phyloP scores from a whole-genome alignment of 2,888 invertebrate species.

The Drosophila nr. perissopoda region DNA sequence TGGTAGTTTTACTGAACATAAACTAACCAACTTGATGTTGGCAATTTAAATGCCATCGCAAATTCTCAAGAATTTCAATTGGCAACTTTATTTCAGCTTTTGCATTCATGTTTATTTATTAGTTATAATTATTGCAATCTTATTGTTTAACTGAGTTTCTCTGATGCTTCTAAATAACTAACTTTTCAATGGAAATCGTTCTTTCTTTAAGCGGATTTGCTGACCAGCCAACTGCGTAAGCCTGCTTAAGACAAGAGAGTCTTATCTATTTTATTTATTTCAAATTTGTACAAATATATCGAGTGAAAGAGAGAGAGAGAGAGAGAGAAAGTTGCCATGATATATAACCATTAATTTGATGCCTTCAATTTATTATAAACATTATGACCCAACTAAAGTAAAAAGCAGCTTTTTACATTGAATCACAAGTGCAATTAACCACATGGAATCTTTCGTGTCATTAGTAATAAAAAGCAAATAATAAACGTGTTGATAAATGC shows the following conservation, averaged over 20 bases:
- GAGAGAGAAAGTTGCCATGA: background rate
- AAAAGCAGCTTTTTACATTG: background rate
- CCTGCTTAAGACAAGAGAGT: background rate
- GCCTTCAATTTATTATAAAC: background rate
- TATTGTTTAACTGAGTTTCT: slow-evolving; percentile 7
- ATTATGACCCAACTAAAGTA: background rate
- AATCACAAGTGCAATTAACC: background rate
- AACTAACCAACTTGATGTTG: slow-evolving; percentile 71
- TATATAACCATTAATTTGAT: background rate
- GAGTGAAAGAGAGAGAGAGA: background rate
- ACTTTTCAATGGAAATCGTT: background rate
- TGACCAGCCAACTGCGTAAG: background rate
- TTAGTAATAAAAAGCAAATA: background rate
- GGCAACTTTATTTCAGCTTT: slow-evolving; percentile 21
- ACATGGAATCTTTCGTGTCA: background rate
- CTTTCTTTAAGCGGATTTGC: background rate
- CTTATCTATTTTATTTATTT: background rate
- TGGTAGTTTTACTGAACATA: slow-evolving; percentile 70
- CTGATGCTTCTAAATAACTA: background rate
- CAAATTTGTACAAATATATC: background rate
- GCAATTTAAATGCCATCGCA: slow-evolving; percentile 67
- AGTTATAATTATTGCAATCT: slow-evolving; percentile 35
- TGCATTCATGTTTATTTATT: slow-evolving; percentile 47
- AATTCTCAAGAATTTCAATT: slow-evolving; percentile 30
- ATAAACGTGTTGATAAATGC: background rate